Percentiles rank a stretch among this genome's conserved stretches.
Conservation (phyloP, 2,797 vertebrate species). For the Molossus molossus region DNA sequence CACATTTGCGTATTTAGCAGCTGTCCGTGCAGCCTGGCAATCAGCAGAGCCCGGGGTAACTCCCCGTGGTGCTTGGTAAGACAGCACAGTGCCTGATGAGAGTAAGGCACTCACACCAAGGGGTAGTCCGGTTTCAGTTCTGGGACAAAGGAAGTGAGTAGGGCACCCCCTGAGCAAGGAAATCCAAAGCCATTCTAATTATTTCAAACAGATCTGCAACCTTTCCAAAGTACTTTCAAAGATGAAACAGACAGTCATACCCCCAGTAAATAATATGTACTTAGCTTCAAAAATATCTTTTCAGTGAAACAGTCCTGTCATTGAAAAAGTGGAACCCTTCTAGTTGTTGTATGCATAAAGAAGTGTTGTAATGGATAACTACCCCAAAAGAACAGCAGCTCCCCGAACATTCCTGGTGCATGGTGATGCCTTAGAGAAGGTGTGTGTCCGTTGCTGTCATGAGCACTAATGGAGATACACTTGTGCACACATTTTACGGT, state of each 20-base stretch:
- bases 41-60: constrained; percentile 73
- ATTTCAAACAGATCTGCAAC: constrained; percentile 7
- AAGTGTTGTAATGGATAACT: background rate
- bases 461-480: background rate
- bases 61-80: constrained; percentile 48
- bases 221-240: constrained; percentile 69
- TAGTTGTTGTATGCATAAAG: background rate
- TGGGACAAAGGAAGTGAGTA: constrained; percentile 48
- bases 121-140: constrained; percentile 21
- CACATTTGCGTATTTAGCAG: constrained; percentile 77
- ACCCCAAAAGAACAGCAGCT: background rate
- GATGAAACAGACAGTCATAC: background rate
- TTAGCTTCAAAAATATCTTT: constrained; percentile 60
- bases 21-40: constrained; percentile 73
- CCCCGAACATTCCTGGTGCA: background rate
- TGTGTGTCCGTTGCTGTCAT: background rate
- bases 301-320: constrained; percentile 32
- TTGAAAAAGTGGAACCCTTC: background rate
- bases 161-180: background rate
- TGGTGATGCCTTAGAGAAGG: background rate
- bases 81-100: constrained; percentile 71
- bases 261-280: constrained; percentile 24
- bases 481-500: background rate
- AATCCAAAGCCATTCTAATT: background rate
- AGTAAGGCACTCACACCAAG: constrained; percentile 5